Conservation (phyloP, 2,113 vertebrate species). For the Conger conger region DNA sequence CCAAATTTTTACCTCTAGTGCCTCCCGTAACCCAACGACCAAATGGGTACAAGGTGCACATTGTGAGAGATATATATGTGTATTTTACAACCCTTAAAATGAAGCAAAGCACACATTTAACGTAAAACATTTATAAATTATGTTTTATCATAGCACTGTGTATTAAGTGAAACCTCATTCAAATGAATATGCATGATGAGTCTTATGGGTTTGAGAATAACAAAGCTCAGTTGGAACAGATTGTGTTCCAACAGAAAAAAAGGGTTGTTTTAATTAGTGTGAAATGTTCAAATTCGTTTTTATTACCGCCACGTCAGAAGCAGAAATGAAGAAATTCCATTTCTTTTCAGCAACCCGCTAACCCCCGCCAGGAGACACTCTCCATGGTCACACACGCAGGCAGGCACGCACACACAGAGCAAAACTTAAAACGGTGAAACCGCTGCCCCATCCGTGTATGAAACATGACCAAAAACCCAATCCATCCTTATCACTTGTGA, state of each 20-base stretch:
- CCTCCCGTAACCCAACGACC: conserved; percentile 45
- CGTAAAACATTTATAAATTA: too few relatives aligned
- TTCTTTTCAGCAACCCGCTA: not conserved
- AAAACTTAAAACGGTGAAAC: not conserved
- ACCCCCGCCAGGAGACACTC: not conserved
- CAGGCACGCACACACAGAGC: not conserved
- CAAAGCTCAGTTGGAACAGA: conserved; percentile 51
- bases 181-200: conserved; percentile 40
- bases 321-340: not conserved
- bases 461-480: conserved; percentile 57
- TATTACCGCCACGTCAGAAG: not conserved
- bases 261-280: conserved; percentile 57
- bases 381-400: not conserved
- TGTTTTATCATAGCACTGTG: not conserved
- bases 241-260: conserved; percentile 16
- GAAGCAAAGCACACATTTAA: too few relatives aligned
- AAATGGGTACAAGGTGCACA: conserved; percentile 44
- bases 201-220: conserved; percentile 49
- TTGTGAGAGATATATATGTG: not conserved
- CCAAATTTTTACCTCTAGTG: conserved; percentile 19
- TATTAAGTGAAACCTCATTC: conserved; percentile 21
- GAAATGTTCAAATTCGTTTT: conserved; percentile 45
- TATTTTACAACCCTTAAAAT: not conserved
- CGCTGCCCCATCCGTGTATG: not conserved
- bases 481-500: conserved; percentile 84